phyloP scores from a whole-genome alignment of 1,140 invertebrate genomes.

The Gonatopus flavifemur region DNA sequence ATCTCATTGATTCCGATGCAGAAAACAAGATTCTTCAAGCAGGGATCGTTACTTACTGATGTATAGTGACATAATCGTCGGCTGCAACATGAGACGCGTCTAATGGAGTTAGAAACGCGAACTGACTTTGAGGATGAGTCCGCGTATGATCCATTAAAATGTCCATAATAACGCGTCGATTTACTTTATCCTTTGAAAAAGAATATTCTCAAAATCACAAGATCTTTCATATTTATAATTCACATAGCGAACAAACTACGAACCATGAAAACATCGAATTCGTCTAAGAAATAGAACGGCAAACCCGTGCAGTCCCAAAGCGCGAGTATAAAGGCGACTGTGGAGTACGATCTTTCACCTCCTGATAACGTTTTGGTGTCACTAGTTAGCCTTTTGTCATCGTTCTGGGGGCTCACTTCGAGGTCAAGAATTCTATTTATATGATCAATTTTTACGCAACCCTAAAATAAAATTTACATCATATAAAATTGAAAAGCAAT shows the following conservation, averaged over 20 bases:
- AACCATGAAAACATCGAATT: conserved; percentile 98
- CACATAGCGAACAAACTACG: conserved; percentile 18
- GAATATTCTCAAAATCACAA: conserved; percentile 18
- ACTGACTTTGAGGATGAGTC: conserved; percentile 65
- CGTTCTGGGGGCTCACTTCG: conserved; percentile 61
- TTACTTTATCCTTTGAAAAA: conserved; percentile 73
- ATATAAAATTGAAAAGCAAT: neutral
- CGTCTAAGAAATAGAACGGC: conserved; percentile 95
- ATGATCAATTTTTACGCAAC: conserved; percentile 66
- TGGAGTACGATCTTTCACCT: conserved; percentile 93
- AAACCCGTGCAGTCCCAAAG: conserved; percentile 89
- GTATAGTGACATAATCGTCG: conserved; percentile 61
- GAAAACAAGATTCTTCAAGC: no score
- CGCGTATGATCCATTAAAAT: conserved; percentile 68
- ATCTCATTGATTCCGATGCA: no score
- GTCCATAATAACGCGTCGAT: conserved; percentile 69
- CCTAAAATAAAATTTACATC: conserved; percentile 49
- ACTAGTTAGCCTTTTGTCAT: conserved; percentile 32
- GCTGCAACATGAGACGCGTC: conserved; percentile 64
- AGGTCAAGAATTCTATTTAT: conserved; percentile 61
- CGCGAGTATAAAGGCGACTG: conserved; percentile 90
- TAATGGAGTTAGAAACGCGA: conserved; percentile 76
- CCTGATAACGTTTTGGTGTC: conserved; percentile 76
- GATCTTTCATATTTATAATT: neutral
- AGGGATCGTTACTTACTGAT: conserved; percentile 55